Evolutionary conservation across 2,113 vertebrate species (phyloP).

Genomic region (Hippocampus barbouri): DNA sequence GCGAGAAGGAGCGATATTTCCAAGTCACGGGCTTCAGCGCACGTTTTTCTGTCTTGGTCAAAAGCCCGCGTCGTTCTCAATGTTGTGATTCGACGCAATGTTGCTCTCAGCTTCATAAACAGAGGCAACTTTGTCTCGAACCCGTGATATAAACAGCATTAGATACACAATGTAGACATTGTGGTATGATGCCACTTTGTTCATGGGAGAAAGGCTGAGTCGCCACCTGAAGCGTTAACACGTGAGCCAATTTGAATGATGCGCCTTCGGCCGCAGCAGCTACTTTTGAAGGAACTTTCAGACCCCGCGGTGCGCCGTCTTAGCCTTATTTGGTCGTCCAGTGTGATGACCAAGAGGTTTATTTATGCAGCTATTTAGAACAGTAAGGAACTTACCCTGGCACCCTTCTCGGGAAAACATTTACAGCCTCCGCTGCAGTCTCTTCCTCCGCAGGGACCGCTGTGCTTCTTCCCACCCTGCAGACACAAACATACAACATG

Average conservation of each 20-base stretch:
- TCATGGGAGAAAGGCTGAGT: not conserved
- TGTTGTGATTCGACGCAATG: constrained; percentile 21
- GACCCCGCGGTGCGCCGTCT: constrained; percentile 1
- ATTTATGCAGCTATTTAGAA: constrained; percentile 19
- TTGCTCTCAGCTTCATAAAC: constrained; percentile 2
- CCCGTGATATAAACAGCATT: not conserved
- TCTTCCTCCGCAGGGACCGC: constrained; percentile 87
- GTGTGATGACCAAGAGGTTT: constrained; percentile 6
- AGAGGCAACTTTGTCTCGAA: not conserved
- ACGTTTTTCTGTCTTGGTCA: constrained; percentile 4
- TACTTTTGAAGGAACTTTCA: constrained; percentile 1
- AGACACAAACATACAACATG: constrained; percentile 42
- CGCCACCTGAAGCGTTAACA: not conserved
- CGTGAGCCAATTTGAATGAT: not conserved
- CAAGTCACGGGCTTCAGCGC: constrained; percentile 13
- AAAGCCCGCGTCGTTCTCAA: constrained; percentile 11
- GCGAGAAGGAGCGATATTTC: constrained; percentile 22
- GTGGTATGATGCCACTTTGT: not conserved
- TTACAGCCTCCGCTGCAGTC: constrained; percentile 93
- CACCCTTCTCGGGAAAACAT: constrained; percentile 95
- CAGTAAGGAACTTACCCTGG: constrained; percentile 80
- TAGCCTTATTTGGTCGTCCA: constrained; percentile 24
- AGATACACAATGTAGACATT: not conserved
- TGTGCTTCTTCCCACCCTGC: constrained; percentile 88
- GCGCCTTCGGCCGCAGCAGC: not conserved